Conservation (phyloP, 2,113 vertebrate species). For the Eublepharis macularius region DNA sequence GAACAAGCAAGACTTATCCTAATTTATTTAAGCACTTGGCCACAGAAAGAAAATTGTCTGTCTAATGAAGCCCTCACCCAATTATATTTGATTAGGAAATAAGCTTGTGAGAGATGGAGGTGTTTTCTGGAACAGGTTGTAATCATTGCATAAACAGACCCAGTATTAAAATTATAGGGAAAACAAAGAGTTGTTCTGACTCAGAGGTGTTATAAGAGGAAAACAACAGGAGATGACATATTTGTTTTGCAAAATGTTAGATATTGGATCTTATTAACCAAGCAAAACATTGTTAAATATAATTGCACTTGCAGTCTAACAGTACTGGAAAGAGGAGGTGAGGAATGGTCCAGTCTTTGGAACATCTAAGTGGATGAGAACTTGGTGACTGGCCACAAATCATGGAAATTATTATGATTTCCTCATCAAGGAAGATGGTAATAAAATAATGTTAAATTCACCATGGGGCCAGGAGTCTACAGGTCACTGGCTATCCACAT, state of each 20-base stretch:
- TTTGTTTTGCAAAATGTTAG: not conserved
- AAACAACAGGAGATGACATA: not conserved
- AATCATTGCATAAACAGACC: not conserved
- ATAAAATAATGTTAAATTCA: too few species aligned
- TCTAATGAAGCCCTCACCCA: not conserved
- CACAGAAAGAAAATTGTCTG: not conserved
- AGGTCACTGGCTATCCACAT: too few species aligned
- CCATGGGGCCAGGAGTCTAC: too few species aligned
- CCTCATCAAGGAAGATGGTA: too few species aligned
- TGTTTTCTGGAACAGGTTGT: not conserved
- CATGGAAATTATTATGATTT: too few species aligned
- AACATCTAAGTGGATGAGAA: too few species aligned
- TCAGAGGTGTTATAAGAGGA: not conserved
- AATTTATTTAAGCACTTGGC: not conserved
- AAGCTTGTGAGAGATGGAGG: not conserved
- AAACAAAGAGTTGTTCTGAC: not conserved
- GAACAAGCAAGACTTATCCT: not conserved
- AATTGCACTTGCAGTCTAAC: not conserved
- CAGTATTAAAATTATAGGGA: not conserved
- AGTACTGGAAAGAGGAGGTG: not conserved
- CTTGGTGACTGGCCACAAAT: too few species aligned
- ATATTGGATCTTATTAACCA: not conserved
- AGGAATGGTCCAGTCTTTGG: too few species aligned
- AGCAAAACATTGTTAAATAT: not conserved
- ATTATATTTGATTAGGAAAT: slow-evolving; percentile 1